Conservation (phyloP, 2,113 vertebrate species). For the Grammomys dolichurus region DNA sequence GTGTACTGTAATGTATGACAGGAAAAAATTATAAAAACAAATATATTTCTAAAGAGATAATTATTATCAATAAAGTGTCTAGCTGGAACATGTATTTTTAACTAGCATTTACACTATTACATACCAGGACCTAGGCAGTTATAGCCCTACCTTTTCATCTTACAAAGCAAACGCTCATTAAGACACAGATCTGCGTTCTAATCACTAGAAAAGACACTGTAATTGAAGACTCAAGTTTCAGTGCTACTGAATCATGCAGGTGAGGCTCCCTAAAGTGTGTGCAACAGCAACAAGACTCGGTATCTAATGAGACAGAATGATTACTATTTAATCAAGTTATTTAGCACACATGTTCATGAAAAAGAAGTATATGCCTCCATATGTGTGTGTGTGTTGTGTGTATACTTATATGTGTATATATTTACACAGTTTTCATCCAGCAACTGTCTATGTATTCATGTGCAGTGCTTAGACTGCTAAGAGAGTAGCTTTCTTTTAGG, state of each 20-base stretch:
- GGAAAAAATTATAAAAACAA: neutral
- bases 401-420: neutral
- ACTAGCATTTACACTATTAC: neutral
- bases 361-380: neutral
- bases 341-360: neutral
- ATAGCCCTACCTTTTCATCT: neutral
- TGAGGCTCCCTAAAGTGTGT: neutral
- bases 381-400: too few species aligned
- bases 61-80: neutral
- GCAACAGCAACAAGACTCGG: neutral
- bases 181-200: neutral
- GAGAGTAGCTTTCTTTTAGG: neutral
- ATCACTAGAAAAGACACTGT: neutral
- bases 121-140: neutral
- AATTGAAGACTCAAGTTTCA: neutral
- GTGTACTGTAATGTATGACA: neutral
- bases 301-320: neutral
- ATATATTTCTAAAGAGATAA: slow-evolving; percentile 5
- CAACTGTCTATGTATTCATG: neutral
- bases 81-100: slow-evolving; percentile 21
- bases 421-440: neutral
- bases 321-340: neutral
- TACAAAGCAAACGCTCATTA: neutral
- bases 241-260: neutral
- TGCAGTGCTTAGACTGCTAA: neutral